Evolutionary conservation across 2,888 invertebrate genomes (phyloP).

Genomic region (Sarcophaga caerulescens): DNA sequence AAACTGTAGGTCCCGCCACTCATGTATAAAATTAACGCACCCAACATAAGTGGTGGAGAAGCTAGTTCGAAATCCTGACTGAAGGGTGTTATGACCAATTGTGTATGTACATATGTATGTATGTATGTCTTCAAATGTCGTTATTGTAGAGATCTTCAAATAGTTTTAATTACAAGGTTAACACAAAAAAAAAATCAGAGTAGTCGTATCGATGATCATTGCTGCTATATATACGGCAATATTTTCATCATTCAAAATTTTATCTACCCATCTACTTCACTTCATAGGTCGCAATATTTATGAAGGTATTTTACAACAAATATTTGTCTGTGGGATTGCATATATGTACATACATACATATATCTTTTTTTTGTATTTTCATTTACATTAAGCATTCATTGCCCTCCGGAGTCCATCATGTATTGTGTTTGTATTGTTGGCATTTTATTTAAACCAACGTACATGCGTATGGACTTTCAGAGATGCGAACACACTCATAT

Average conservation of each 20-base stretch:
- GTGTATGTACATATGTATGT: too few relatives aligned
- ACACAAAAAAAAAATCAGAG: too few relatives aligned
- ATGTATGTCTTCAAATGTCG: too few relatives aligned
- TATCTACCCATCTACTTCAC: not conserved
- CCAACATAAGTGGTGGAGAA: too few relatives aligned
- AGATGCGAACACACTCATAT: not conserved
- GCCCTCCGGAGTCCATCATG: slow-evolving; percentile 52
- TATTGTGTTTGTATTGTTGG: slow-evolving; percentile 21
- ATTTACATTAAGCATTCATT: slow-evolving; percentile 60
- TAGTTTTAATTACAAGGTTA: too few relatives aligned
- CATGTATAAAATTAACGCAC: too few relatives aligned
- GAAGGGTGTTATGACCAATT: too few relatives aligned
- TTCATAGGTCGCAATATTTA: slow-evolving; percentile 31
- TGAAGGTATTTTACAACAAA: slow-evolving; percentile 40
- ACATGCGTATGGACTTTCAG: not conserved
- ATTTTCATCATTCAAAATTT: not conserved
- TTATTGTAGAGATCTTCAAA: too few relatives aligned
- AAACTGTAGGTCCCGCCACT: too few relatives aligned
- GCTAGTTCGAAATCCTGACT: too few relatives aligned
- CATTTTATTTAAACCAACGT: not conserved
- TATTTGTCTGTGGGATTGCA: not conserved
- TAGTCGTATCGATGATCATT: too few relatives aligned
- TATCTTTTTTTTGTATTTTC: slow-evolving; percentile 20
- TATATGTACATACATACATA: too few relatives aligned
- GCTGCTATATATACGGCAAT: not conserved